These are phyloP conservation scores for Gobius niger DNA, from an alignment of 2,113 vertebrate species.

Conservation along the genomic window DNA sequence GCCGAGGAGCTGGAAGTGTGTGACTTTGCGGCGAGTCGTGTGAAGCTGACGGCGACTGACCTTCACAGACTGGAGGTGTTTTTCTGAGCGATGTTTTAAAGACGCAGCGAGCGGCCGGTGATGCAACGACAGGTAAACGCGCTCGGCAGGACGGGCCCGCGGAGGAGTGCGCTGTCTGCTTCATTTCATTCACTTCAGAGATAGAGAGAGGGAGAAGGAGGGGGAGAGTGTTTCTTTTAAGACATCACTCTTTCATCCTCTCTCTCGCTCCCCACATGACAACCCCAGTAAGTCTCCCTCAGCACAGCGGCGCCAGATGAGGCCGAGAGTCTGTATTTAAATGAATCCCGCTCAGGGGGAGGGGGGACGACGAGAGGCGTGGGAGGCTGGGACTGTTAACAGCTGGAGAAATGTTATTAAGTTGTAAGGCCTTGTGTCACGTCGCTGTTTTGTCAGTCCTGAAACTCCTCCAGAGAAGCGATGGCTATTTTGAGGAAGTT, in stretches of 20 bases:
- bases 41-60: background rate
- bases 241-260: background rate
- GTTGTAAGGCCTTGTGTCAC: too few species aligned
- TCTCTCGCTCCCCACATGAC: background rate
- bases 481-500: too few species aligned
- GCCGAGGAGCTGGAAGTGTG: background rate
- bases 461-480: too few species aligned
- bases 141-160: background rate
- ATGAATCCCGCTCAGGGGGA: too few species aligned
- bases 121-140: background rate
- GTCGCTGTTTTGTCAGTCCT: too few species aligned
- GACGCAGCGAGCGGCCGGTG: background rate
- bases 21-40: background rate
- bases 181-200: background rate
- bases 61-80: background rate
- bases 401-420: too few species aligned
- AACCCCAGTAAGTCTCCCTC: too few species aligned
- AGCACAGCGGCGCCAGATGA: too few species aligned
- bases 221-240: background rate
- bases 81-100: background rate
- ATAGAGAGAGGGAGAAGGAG: too few species aligned
- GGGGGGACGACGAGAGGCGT: too few species aligned
- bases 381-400: too few species aligned
- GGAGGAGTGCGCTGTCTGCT: background rate
- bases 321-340: too few species aligned